Percentiles rank a stretch among this genome's conserved stretches.
Conservation (phyloP, 2,797 vertebrate species). For the Nannoperca australis region DNA sequence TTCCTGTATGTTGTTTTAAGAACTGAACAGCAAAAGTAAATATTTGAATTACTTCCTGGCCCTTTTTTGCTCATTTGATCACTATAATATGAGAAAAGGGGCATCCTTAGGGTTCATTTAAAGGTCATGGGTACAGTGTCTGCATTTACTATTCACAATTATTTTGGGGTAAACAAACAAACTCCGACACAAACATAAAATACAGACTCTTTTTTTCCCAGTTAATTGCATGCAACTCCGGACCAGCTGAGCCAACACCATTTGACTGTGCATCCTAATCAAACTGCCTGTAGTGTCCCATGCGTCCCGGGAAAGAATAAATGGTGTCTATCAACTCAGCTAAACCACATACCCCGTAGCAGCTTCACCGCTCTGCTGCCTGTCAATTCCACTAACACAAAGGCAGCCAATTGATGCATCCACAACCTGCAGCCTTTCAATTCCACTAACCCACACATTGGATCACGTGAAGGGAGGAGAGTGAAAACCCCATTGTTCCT, state of each 20-base stretch:
- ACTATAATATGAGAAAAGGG: neutral
- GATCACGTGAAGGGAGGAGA: conserved; percentile 35
- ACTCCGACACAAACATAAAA: conserved; percentile 40
- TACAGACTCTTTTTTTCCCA: conserved; percentile 17
- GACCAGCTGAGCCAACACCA: conserved; percentile 46
- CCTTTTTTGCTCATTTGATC: neutral
- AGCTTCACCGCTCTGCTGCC: conserved; percentile 70
- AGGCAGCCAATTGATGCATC: conserved; percentile 66
- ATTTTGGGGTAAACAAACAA: conserved; percentile 25
- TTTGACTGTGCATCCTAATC: conserved; percentile 67
- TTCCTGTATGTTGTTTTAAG: conserved; percentile 23
- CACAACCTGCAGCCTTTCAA: conserved; percentile 74
- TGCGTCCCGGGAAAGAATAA: neutral
- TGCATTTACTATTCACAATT: conserved; percentile 30
- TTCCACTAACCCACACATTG: conserved; percentile 66
- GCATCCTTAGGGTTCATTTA: conserved; percentile 17
- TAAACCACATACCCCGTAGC: conserved; percentile 67
- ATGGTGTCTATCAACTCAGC: conserved; percentile 60
- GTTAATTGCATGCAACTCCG: conserved; percentile 23
- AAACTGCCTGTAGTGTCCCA: conserved; percentile 43
- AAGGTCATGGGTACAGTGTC: conserved; percentile 24
- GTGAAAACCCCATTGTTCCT: conserved; percentile 36
- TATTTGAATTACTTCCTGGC: conserved; percentile 40
- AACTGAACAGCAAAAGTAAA: conserved; percentile 38
- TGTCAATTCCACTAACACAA: conserved; percentile 78